Evolutionary conservation across 1,140 invertebrate species (phyloP), one percentile per base, ranked within the genome.

Genomic region (Polypedilum vanderplanki): DNA sequence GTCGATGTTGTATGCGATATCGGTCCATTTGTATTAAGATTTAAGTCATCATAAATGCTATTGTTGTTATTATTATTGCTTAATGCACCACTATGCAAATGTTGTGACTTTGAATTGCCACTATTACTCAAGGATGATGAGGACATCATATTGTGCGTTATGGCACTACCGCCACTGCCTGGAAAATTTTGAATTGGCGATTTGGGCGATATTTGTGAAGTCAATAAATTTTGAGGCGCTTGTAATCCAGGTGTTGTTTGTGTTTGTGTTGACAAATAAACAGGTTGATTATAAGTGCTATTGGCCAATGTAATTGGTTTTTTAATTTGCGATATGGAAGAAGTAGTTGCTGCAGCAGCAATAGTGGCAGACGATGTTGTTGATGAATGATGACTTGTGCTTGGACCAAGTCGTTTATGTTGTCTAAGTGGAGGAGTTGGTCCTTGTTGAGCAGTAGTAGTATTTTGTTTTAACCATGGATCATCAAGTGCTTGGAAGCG

Each of bases 401-500:
- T 81, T 24, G 81, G 81, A 18, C 81, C 81, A 40, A 80, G 80
- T 12, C 81, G 79, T 78, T 83, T 83, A 78, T 83, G 81, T 75
- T 83, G 81, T 76, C 81, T 78, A 40, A 80, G 75, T 22, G 81
- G 81, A 20, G 81, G 81, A 57, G 81, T 83, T 73, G 81, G 65
- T 70, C 65, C 65, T 18, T 20, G 81, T 74, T 80, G 80, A 40
- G 80, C 80, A 64, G 81, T 78, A n/a, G n/a, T n/a, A n/a, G n/a
- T n/a, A n/a, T n/a, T n/a, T 77, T 83, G 81, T 76, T 82, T 78
- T 79, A 82, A 82, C 81, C 81, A 83, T 81, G 81, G 81, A 81
- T 83, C 65, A 70, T 70, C 20, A 70, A 70, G 65, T 18, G 17
- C 18, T 9, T 70, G 17, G 18, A 70, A 70, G 3, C 65, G 15